Percentiles rank a stretch among this genome's conserved stretches.
Evolutionary conservation across 2,797 vertebrate genomes (phyloP).

Genomic region (Phaenicophaeus curvirostris): DNA sequence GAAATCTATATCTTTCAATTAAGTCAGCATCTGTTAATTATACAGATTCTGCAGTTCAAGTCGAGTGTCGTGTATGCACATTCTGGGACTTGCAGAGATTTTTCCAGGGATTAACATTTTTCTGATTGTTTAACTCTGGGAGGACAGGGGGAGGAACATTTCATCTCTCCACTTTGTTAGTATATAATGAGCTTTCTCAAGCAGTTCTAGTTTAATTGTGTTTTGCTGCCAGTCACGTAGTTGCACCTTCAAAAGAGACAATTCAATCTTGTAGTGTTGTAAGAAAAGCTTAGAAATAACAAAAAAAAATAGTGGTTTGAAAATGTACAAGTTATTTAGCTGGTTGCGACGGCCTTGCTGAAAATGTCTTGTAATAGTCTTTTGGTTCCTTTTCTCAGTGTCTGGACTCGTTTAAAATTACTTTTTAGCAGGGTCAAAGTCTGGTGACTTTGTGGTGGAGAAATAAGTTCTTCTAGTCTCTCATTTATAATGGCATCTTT

Average conservation of each 20-base stretch:
- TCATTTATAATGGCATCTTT: background rate
- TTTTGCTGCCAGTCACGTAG: background rate
- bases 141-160: background rate
- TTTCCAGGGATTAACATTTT: background rate
- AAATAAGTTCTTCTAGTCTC: background rate
- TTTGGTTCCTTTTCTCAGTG: background rate
- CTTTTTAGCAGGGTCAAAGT: background rate
- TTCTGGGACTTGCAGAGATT: background rate
- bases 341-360: background rate
- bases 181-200: background rate
- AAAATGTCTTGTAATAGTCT: background rate
- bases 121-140: background rate
- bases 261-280: background rate
- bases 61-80: background rate
- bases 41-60: background rate
- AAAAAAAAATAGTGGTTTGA: background rate
- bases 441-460: background rate
- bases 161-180: background rate
- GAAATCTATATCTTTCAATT: background rate
- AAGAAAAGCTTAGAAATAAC: background rate
- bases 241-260: background rate
- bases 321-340: background rate
- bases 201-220: background rate
- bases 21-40: background rate
- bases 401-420: background rate